Evolutionary conservation across 2,888 invertebrate species (phyloP).

Genomic region (Apamea crenata): DNA sequence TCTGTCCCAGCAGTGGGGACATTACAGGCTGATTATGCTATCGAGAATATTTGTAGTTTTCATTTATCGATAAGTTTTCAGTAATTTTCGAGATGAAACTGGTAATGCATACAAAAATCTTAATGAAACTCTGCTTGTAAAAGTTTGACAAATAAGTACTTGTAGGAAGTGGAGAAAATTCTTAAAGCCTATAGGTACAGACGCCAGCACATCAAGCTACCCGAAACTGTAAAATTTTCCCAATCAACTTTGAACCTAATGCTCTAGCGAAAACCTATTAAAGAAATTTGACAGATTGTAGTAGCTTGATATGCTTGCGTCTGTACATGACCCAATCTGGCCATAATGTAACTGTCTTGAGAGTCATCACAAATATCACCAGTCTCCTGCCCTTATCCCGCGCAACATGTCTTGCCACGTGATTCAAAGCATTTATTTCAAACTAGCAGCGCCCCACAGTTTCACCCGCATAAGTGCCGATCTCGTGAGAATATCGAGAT

Average conservation of each 20-base stretch:
- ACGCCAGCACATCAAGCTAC: no score
- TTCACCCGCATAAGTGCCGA: no score
- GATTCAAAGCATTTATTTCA: no score
- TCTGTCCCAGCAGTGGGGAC: neutral
- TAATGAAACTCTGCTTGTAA: constrained; percentile 15
- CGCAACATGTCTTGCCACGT: neutral
- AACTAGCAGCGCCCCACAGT: no score
- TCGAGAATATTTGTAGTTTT: neutral
- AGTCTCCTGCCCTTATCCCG: neutral
- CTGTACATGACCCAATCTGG: neutral
- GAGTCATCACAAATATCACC: neutral
- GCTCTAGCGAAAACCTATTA: no score
- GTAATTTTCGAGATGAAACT: constrained; percentile 23
- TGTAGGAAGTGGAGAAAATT: constrained; percentile 21
- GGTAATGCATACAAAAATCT: neutral
- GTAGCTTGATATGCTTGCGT: no score
- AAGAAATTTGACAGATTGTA: no score
- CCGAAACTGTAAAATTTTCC: no score
- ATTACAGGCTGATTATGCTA: neutral
- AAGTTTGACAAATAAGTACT: no score
- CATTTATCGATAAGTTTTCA: neutral
- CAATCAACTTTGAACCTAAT: no score
- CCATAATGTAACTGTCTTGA: neutral
- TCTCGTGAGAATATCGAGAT: no score
- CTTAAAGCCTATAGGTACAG: neutral